These are phyloP conservation scores for Nasonia vitripennis DNA, from an alignment of 1,140 invertebrate species.

Conservation along the genomic window DNA sequence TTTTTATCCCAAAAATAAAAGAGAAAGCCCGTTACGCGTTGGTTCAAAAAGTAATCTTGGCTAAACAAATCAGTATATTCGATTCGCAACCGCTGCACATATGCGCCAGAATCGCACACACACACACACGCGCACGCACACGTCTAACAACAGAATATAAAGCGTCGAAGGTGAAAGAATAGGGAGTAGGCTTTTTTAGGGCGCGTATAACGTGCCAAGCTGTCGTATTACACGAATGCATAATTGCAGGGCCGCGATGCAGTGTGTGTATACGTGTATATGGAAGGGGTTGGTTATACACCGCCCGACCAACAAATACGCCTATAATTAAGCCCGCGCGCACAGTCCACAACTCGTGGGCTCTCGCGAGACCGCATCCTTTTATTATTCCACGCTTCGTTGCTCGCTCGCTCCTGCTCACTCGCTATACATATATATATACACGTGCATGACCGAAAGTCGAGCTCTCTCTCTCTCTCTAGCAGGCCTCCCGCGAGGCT, in stretches of 20 bases:
- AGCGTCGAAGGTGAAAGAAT: not conserved
- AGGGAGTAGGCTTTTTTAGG: not conserved
- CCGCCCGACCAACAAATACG: slow-evolving; percentile 52
- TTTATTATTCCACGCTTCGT: slow-evolving; percentile 47
- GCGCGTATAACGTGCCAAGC: slow-evolving; percentile 19
- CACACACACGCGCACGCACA: no score
- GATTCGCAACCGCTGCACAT: not conserved
- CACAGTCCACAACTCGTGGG: slow-evolving; percentile 27
- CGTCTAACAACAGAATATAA: no score
- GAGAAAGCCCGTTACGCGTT: no score
- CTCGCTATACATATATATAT: no score
- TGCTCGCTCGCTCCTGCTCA: slow-evolving; percentile 44
- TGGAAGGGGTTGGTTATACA: not conserved
- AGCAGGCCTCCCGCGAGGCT: slow-evolving; percentile 15
- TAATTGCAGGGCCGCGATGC: slow-evolving; percentile 52
- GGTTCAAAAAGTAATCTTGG: no score
- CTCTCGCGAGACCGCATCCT: slow-evolving; percentile 55
- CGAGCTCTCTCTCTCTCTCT: not conserved
- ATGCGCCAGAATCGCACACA: not conserved
- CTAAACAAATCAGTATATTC: no score
- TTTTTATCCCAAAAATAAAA: no score
- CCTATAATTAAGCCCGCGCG: slow-evolving; percentile 53
- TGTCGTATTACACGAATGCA: slow-evolving; percentile 55
- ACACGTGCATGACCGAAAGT: not conserved
- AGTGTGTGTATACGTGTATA: not conserved